Conservation (phyloP, 2,888 invertebrate species). For the Stomorhina lunata region DNA sequence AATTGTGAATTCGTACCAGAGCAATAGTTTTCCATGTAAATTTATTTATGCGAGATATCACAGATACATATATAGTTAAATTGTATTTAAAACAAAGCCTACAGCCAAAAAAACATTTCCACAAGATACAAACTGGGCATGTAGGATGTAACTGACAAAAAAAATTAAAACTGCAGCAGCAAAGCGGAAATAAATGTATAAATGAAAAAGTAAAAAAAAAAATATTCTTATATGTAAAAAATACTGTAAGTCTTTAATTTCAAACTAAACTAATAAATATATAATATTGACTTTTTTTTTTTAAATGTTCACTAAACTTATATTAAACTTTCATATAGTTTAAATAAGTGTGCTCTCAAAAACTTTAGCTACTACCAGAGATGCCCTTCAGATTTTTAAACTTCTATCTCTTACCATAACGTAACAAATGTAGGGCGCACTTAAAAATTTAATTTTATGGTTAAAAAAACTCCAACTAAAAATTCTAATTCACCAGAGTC, state of each 20-base stretch:
- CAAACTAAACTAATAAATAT: too few species aligned
- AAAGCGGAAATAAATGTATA: slow-evolving; percentile 7
- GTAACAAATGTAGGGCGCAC: not conserved
- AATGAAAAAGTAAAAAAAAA: not conserved
- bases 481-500: slow-evolving; percentile 30
- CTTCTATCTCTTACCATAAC: too few species aligned
- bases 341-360: too few species aligned
- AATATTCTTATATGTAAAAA: too few species aligned
- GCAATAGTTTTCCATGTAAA: not conserved
- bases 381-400: too few species aligned
- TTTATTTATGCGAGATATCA: not conserved
- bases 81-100: slow-evolving; percentile 6
- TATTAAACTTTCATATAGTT: too few species aligned
- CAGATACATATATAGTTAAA: not conserved
- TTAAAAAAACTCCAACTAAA: slow-evolving; percentile 34
- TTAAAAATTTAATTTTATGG: slow-evolving; percentile 14
- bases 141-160: slow-evolving; percentile 13
- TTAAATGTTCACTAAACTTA: not conserved
- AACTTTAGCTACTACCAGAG: too few species aligned
- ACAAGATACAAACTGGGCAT: not conserved
- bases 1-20: not conserved
- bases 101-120: not conserved
- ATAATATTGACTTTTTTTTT: not conserved
- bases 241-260: too few species aligned
- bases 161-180: not conserved